Evolutionary conservation across 2,888 invertebrate species (phyloP), one percentile per base, ranked within the genome.

Genomic region (Gerris lacustris): DNA sequence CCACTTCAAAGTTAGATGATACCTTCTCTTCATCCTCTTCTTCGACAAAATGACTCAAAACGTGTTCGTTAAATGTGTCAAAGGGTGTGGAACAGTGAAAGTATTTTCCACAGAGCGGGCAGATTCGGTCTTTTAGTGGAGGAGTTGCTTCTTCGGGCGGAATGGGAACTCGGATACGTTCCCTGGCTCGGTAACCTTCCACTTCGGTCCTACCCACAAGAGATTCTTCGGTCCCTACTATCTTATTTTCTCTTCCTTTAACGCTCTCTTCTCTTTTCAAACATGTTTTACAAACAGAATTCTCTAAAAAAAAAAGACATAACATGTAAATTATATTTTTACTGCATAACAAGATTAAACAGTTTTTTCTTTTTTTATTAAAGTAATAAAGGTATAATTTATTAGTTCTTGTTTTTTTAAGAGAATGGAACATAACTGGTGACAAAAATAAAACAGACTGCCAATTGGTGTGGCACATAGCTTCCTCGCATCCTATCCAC

Each of bases 1-100:
- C 17, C 18, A 64, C 64, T 31, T 64, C 64, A 31, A n/a, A 64
- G 11, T 64, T 64, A 64, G 7, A 9, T 5, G 31, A 31, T 64
- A 64, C 9, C 7, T 31, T n/a, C 9, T 74, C 74, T 17, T 71
- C 45, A 11, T 78, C 76, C 47, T 75, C 70, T 72, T 87, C 86
- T 75, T 86, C 85, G 71, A 84, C 81, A 79, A 92, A 92, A 81
- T 92, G 92, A 76, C 83, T 85, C 79, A 91, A 86, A 45, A 92
- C 92, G 80, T 92, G 92, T 72, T 86, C 82, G 74, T 88, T 86
- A 78, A 91, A 91, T 67, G 85, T 84, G 44, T 84, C 80, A 79
- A 91, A 90, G 43, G 82, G 78, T 11, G 83, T 78, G 2, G 74
- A 72, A 67, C 72, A 73, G 66, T 81, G 81, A 77, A 87, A 91